These are phyloP conservation scores for Drosophila barbarae DNA, from an alignment of 2,888 invertebrate species.

Conservation along the genomic window DNA sequence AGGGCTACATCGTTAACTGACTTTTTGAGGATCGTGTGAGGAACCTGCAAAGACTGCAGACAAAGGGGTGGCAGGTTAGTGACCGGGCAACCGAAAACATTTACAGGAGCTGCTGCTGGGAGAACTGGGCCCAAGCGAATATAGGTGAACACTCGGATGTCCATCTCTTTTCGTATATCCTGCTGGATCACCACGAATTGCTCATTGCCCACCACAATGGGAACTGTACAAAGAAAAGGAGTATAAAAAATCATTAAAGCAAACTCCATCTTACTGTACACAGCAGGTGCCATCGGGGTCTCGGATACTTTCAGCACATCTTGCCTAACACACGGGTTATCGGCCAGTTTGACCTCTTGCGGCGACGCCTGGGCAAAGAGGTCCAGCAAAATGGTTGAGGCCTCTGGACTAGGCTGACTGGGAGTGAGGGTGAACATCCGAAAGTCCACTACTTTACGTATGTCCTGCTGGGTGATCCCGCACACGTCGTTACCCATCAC, in stretches of 20 bases:
- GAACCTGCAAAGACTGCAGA: neutral
- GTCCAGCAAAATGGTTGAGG: slow-evolving; percentile 3
- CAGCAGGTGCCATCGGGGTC: slow-evolving; percentile 58
- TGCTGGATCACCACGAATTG: slow-evolving; percentile 73
- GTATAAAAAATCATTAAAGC: neutral
- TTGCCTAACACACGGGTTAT: slow-evolving; percentile 18
- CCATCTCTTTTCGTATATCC: slow-evolving; percentile 73
- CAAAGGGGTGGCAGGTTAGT: neutral
- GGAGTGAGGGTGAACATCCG: slow-evolving; percentile 63
- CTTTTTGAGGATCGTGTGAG: neutral
- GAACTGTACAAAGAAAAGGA: slow-evolving; percentile 54
- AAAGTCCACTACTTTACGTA: slow-evolving; percentile 71
- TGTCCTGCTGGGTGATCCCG: slow-evolving; percentile 75
- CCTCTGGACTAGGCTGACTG: slow-evolving; percentile 21
- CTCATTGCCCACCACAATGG: slow-evolving; percentile 70
- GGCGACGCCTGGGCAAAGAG: neutral
- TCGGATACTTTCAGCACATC: slow-evolving; percentile 68
- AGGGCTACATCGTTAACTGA: slow-evolving; percentile 33
- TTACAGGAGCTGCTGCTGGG: neutral
- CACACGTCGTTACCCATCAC: slow-evolving; percentile 69
- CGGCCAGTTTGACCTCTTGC: slow-evolving; percentile 5
- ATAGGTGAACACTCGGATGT: slow-evolving; percentile 63
- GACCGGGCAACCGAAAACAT: neutral
- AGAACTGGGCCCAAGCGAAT: slow-evolving; percentile 33
- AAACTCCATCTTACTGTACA: slow-evolving; percentile 60